These are phyloP conservation scores for Halocynthia roretzi DNA, from an alignment of 23 tunicate species.

Conservation along the genomic window DNA sequence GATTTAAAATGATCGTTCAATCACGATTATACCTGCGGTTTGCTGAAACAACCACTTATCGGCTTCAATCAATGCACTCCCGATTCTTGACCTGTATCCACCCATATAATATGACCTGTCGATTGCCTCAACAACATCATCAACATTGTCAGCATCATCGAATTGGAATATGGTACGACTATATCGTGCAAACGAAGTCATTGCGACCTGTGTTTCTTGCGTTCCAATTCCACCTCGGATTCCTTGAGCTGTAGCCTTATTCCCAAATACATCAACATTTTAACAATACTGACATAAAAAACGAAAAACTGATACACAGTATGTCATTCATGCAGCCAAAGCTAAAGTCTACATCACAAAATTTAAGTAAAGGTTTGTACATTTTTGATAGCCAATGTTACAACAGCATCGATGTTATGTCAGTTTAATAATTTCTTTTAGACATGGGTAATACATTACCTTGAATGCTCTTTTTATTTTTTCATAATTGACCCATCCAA, in stretches of 20 bases:
- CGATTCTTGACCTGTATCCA: constrained; percentile 86
- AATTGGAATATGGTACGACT: constrained; percentile 54
- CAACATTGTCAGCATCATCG: constrained; percentile 31
- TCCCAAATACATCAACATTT: too few relatives aligned
- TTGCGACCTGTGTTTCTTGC: constrained; percentile 62
- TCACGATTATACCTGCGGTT: constrained; percentile 37
- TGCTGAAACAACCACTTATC: constrained; percentile 88
- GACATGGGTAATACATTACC: constrained; percentile 11
- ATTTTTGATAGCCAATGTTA: too few relatives aligned
- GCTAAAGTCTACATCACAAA: too few relatives aligned
- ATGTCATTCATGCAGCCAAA: background rate
- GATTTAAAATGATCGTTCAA: too few relatives aligned
- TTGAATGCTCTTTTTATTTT: constrained; percentile 71
- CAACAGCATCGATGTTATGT: background rate
- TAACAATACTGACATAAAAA: too few relatives aligned
- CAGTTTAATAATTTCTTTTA: background rate
- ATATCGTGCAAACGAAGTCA: constrained; percentile 88
- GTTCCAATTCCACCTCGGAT: constrained; percentile 67
- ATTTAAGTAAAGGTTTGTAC: too few relatives aligned
- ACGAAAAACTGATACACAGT: too few relatives aligned
- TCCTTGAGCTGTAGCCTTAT: constrained; percentile 46
- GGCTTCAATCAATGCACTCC: constrained; percentile 62
- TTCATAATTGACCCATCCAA: constrained; percentile 83
- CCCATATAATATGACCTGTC: constrained; percentile 45
- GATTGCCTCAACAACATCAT: constrained; percentile 47